Percentiles rank a stretch among this genome's conserved stretches.
Evolutionary conservation across 2,797 vertebrate species (phyloP).

Genomic region (Sebastes elongatus): DNA sequence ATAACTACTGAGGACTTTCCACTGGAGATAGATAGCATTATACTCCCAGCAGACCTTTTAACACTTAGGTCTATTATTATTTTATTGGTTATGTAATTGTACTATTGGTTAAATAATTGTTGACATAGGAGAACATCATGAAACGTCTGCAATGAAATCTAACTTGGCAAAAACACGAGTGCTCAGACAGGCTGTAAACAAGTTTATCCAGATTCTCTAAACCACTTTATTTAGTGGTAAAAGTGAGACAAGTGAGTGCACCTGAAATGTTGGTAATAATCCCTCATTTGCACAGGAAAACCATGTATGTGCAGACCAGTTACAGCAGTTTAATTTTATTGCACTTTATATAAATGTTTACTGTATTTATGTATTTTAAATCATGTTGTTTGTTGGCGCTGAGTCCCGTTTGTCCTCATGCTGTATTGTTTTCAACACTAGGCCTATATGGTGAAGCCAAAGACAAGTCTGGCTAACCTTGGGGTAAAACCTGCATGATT

Average conservation of each 20-base stretch:
- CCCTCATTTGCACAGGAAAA: neutral
- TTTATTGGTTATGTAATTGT: neutral
- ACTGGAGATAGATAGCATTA: neutral
- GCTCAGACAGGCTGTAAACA: neutral
- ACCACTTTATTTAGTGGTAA: neutral
- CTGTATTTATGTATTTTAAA: neutral
- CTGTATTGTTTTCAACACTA: neutral
- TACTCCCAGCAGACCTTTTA: neutral
- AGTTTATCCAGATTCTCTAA: neutral
- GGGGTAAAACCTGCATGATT: neutral
- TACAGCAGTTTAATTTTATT: neutral
- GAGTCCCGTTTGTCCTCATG: neutral
- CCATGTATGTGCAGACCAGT: neutral
- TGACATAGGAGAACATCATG: neutral
- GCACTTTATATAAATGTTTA: neutral
- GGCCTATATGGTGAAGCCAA: too few species aligned
- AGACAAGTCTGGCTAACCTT: neutral
- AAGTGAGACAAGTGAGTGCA: too few species aligned
- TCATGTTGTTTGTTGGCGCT: neutral
- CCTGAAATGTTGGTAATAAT: neutral
- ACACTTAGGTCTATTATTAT: neutral
- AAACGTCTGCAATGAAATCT: neutral
- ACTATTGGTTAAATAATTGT: neutral
- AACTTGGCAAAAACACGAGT: neutral
- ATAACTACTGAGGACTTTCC: conserved; percentile 8